These are phyloP conservation scores for Drosophila auraria DNA, from an alignment of 1,140 invertebrate species.

Conservation along the genomic window DNA sequence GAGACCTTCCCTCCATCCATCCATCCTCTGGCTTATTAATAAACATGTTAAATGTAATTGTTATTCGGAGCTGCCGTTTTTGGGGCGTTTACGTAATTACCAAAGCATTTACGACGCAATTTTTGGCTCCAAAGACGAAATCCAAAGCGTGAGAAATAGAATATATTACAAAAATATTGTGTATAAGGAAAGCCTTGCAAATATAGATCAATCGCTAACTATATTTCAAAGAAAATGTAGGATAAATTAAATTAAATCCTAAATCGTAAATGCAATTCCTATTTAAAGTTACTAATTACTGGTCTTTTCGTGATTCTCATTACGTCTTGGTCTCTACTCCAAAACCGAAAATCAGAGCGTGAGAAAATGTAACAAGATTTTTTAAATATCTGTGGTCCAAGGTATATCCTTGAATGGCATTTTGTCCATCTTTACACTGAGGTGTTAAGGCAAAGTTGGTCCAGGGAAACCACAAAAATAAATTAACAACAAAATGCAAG, in stretches of 20 bases:
- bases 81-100: slow-evolving; percentile 40
- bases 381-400: slow-evolving; percentile 9
- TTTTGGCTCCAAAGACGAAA: slow-evolving; percentile 10
- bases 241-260: background rate
- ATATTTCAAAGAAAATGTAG: background rate
- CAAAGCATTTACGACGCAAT: slow-evolving; percentile 13
- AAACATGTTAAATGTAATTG: slow-evolving; percentile 66
- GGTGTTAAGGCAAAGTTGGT: slow-evolving; percentile 44
- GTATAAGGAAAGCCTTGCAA: no score
- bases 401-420: slow-evolving; percentile 44
- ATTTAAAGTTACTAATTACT: background rate
- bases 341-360: slow-evolving; percentile 35
- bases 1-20: background rate
- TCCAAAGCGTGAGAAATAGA: slow-evolving; percentile 20
- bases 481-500: slow-evolving; percentile 49
- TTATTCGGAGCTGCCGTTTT: slow-evolving; percentile 47
- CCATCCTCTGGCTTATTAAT: slow-evolving; percentile 51
- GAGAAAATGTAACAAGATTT: slow-evolving; percentile 34
- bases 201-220: background rate
- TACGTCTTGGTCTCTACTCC: background rate
- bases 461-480: slow-evolving; percentile 40
- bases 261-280: background rate
- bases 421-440: slow-evolving; percentile 21
- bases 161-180: background rate
- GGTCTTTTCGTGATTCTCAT: background rate